phyloP scores from a whole-genome alignment of 2,797 vertebrate species.

The Petrocephalus sullivani region DNA sequence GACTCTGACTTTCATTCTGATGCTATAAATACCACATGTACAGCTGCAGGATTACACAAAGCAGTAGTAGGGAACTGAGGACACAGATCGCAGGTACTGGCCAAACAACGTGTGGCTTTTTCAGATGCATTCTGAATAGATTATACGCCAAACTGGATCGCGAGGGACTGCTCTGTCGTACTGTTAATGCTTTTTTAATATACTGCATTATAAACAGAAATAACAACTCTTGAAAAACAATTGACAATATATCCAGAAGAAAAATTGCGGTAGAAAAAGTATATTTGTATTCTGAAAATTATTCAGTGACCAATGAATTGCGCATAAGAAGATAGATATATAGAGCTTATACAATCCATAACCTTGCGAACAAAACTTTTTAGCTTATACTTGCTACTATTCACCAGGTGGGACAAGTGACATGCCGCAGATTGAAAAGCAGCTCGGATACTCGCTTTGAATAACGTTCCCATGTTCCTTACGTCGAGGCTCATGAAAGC shows the following conservation, averaged over 20 bases:
- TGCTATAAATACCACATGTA: not conserved
- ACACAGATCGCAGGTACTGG: not conserved
- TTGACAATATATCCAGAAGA: not conserved
- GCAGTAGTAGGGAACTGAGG: not conserved
- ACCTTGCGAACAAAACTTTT: not conserved
- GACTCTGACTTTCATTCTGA: not conserved
- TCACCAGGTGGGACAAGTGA: not conserved
- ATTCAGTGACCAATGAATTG: not conserved
- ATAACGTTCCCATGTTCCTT: not conserved
- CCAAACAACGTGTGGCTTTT: not conserved
- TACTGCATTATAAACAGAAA: not conserved
- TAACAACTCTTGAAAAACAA: not conserved
- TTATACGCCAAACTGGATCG: not conserved
- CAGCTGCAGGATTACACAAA: not conserved
- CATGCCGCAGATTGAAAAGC: not conserved
- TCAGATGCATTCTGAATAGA: not conserved
- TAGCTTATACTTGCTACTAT: not conserved
- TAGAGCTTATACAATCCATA: not conserved
- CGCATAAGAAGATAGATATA: not conserved
- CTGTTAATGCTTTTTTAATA: not conserved
- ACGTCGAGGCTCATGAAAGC: not conserved
- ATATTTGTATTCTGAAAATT: not conserved
- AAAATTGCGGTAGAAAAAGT: not conserved
- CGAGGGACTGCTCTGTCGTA: not conserved
- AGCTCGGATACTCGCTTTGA: not conserved